These are phyloP conservation scores for Champsocephalus gunnari DNA, from an alignment of 2,797 vertebrate genomes.

Conservation along the genomic window DNA sequence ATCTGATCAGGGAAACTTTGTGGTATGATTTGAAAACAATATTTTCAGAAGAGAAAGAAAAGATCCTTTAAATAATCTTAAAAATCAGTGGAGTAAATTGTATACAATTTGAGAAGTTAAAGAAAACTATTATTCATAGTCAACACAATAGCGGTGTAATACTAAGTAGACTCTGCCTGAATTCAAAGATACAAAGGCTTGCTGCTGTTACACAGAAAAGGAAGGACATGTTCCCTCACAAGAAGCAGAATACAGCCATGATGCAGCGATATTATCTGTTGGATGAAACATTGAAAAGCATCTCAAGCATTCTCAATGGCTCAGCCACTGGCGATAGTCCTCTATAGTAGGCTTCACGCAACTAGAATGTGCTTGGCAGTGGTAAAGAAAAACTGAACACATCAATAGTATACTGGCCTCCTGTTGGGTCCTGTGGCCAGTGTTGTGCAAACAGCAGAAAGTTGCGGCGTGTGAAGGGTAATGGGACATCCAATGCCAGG, in stretches of 20 bases:
- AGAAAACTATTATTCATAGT: background rate
- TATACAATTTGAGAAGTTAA: background rate
- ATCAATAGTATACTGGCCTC: constrained; percentile 75
- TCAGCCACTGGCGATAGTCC: constrained; percentile 48
- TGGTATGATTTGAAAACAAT: background rate
- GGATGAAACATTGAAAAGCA: constrained; percentile 44
- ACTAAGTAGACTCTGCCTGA: background rate
- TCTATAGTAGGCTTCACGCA: constrained; percentile 33
- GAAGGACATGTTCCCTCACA: background rate
- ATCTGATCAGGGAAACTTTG: constrained; percentile 9
- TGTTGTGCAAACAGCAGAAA: constrained; percentile 89
- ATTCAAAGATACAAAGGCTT: constrained; percentile 11
- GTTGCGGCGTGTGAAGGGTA: constrained; percentile 90
- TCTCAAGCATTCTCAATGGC: constrained; percentile 39
- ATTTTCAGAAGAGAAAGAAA: too few species aligned
- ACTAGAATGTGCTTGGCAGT: constrained; percentile 55
- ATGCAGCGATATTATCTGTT: constrained; percentile 15
- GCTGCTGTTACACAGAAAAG: background rate
- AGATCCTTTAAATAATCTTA: constrained; percentile 2
- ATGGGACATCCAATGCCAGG: constrained; percentile 90
- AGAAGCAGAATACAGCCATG: constrained; percentile 16
- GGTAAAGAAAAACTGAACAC: constrained; percentile 73
- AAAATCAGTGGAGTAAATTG: background rate
- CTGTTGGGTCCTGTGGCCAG: constrained; percentile 85
- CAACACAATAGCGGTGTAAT: background rate